A percentile compares a stretch with the other conserved stretches of the same genome.
phyloP scores from a whole-genome alignment of 2,888 invertebrate species.

The Theodoxus fluviatilis region DNA sequence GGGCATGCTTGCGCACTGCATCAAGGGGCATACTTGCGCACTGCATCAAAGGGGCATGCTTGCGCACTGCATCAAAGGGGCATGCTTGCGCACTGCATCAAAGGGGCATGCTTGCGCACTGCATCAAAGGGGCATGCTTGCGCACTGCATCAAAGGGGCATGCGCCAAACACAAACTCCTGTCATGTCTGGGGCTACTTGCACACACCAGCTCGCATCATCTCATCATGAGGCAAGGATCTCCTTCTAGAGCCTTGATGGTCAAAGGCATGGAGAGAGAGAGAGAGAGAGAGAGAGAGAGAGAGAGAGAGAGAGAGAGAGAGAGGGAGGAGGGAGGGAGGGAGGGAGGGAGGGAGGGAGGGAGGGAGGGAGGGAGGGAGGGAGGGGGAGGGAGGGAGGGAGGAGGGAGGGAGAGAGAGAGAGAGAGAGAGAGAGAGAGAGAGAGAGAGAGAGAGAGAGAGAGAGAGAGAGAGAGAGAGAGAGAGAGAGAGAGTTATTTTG shows the following conservation, averaged over 20 bases:
- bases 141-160: too few species aligned
- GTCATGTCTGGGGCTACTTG: too few species aligned
- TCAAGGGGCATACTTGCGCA: too few species aligned
- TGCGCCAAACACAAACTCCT: too few species aligned
- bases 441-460: not conserved
- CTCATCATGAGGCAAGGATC: too few species aligned
- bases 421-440: conserved; percentile 21
- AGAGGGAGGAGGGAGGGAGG: conserved; percentile 14
- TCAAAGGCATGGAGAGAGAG: not conserved
- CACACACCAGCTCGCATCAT: too few species aligned
- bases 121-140: too few species aligned
- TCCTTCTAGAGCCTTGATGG: not conserved
- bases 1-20: too few species aligned
- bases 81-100: too few species aligned
- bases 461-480: conserved; percentile 17
- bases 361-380: conserved; percentile 8
- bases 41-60: too few species aligned
- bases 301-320: not conserved
- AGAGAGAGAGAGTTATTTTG: conserved; percentile 3
- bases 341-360: conserved; percentile 16
- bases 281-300: not conserved
- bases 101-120: too few species aligned
- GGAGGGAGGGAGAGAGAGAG: conserved; percentile 10
- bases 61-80: too few species aligned
- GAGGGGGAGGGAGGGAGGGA: conserved; percentile 8